These are phyloP conservation scores for Mus pahari DNA, from an alignment of 2,113 vertebrate species.

Conservation along the genomic window DNA sequence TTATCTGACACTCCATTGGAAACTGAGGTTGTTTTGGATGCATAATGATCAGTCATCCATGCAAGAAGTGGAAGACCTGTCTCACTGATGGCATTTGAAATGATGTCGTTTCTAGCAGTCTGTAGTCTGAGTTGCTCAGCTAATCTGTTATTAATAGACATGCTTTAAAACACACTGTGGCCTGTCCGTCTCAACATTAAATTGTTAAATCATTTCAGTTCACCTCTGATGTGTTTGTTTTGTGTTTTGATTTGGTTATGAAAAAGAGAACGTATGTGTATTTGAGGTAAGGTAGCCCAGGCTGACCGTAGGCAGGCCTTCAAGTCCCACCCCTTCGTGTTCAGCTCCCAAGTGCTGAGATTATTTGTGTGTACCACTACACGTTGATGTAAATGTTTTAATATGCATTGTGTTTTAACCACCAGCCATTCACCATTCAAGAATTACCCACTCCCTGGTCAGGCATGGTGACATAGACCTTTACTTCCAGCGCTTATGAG, in stretches of 20 bases:
- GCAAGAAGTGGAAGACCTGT: neutral
- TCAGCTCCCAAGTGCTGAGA: neutral
- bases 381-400: neutral
- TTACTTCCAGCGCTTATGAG: neutral
- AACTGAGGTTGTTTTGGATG: neutral
- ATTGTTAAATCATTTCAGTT: neutral
- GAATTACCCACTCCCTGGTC: neutral
- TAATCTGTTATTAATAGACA: neutral
- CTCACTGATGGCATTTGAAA: neutral
- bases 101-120: neutral
- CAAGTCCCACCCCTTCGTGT: neutral
- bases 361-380: neutral
- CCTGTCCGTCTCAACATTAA: neutral
- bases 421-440: neutral
- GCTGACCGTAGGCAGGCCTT: neutral
- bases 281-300: neutral
- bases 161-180: neutral
- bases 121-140: neutral
- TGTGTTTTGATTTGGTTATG: neutral
- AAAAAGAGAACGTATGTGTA: neutral
- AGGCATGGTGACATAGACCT: too few species aligned
- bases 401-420: neutral
- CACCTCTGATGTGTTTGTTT: neutral
- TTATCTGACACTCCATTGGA: conserved; percentile 25
- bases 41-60: neutral